These are phyloP conservation scores for Helicoverpa assulta DNA, from an alignment of 2,888 invertebrate genomes.

Conservation along the genomic window DNA sequence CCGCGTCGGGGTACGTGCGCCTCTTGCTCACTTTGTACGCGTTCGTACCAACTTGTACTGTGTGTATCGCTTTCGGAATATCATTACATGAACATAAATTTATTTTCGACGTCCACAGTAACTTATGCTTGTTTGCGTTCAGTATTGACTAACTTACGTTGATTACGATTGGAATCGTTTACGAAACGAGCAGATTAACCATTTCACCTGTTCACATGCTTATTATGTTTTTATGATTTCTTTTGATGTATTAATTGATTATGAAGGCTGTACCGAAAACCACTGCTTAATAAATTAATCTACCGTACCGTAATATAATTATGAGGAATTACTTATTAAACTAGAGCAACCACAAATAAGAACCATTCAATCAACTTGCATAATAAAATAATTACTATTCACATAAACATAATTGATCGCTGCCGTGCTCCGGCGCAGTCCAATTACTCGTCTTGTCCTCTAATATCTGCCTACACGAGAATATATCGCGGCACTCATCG, in stretches of 20 bases:
- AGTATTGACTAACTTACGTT: slow-evolving; percentile 59
- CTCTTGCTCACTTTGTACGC: slow-evolving; percentile 64
- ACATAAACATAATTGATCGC: slow-evolving; percentile 73
- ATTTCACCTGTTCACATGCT: slow-evolving; percentile 29
- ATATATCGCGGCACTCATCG: slow-evolving; percentile 66
- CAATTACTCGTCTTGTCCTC: slow-evolving; percentile 72
- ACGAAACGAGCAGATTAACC: slow-evolving; percentile 46
- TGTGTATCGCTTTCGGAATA: slow-evolving; percentile 69
- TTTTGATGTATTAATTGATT: slow-evolving; percentile 23
- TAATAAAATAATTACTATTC: slow-evolving; percentile 71
- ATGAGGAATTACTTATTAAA: slow-evolving; percentile 36
- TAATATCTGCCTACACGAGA: slow-evolving; percentile 69
- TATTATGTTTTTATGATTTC: slow-evolving; percentile 30
- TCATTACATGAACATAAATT: slow-evolving; percentile 73
- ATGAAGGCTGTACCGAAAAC: not conserved
- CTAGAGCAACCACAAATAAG: slow-evolving; percentile 45
- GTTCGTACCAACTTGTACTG: slow-evolving; percentile 56
- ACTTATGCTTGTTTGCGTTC: slow-evolving; percentile 70
- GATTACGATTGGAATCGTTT: slow-evolving; percentile 61
- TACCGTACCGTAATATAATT: slow-evolving; percentile 44
- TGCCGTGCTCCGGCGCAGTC: slow-evolving; percentile 62
- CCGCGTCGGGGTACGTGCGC: slow-evolving; percentile 61
- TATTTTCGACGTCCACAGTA: slow-evolving; percentile 66
- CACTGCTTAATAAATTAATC: slow-evolving; percentile 15
- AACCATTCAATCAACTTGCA: slow-evolving; percentile 64